Percentiles rank a stretch among this genome's conserved stretches.
Evolutionary conservation across 2,888 invertebrate species (phyloP).

Genomic region (Epinotia brunnichana): DNA sequence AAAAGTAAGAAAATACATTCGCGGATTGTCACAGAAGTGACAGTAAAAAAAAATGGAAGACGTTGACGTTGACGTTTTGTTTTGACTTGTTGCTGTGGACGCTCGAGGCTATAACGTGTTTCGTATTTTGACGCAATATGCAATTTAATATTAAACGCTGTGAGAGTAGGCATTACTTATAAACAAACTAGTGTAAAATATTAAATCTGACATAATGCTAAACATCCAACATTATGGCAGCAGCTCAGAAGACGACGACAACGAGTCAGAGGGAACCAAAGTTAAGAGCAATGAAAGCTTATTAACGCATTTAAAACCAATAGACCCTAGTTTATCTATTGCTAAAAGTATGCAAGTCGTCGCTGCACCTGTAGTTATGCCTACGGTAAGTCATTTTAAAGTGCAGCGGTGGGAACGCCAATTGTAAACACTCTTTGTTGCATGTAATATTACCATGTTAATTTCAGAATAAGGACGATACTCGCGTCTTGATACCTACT

Average conservation of each 20-base stretch:
- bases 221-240: constrained; percentile 89
- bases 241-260: constrained; percentile 87
- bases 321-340: constrained; percentile 83
- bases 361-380: constrained; percentile 92
- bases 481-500: constrained; percentile 89
- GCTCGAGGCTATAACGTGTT: constrained; percentile 35
- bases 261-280: constrained; percentile 65
- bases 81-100: constrained; percentile 36
- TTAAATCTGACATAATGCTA: constrained; percentile 80
- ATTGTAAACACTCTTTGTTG: not conserved
- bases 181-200: not conserved
- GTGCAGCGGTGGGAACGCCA: not conserved
- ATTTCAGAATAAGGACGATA: constrained; percentile 88
- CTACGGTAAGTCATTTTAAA: constrained; percentile 84
- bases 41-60: not conserved
- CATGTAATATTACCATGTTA: not conserved
- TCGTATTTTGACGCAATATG: constrained; percentile 28
- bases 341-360: constrained; percentile 88
- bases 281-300: constrained; percentile 71
- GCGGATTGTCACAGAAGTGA: not conserved
- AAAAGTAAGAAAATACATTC: not conserved
- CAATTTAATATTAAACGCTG: not conserved
- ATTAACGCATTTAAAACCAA: constrained; percentile 82
- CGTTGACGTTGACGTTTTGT: constrained; percentile 21
- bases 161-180: not conserved